These are phyloP conservation scores for Merluccius polli DNA, from an alignment of 2,797 vertebrate species.

Conservation along the genomic window DNA sequence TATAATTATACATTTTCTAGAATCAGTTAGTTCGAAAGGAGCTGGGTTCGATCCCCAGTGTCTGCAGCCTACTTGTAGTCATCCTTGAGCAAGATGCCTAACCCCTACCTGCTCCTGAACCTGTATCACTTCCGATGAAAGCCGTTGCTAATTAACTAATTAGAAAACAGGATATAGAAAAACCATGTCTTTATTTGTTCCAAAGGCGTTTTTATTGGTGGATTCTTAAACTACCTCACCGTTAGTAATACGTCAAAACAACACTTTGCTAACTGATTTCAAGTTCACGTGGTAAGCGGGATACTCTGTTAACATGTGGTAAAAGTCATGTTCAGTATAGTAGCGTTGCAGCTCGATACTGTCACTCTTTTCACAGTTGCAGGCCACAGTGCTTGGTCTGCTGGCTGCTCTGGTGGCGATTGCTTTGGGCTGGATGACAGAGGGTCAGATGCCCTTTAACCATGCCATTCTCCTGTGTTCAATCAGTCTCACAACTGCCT, in stretches of 20 bases:
- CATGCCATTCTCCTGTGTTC: conserved; percentile 86
- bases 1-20: not conserved
- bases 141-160: not conserved
- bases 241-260: no score
- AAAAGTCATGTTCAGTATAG: not conserved
- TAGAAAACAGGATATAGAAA: not conserved
- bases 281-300: no score
- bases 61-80: not conserved
- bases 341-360: not conserved
- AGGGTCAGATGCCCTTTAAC: conserved; percentile 77
- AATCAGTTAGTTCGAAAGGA: not conserved
- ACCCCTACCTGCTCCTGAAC: not conserved
- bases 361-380: conserved; percentile 70
- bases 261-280: no score
- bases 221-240: no score
- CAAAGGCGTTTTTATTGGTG: not conserved
- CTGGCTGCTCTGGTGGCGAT: conserved; percentile 84
- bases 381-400: conserved; percentile 90
- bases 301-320: not conserved
- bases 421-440: conserved; percentile 84
- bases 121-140: not conserved
- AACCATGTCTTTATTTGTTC: not conserved
- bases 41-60: not conserved
- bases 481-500: conserved; percentile 85
- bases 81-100: not conserved